Evolutionary conservation across 2,888 invertebrate species (phyloP).

Genomic region (Caenorhabditis sp.): DNA sequence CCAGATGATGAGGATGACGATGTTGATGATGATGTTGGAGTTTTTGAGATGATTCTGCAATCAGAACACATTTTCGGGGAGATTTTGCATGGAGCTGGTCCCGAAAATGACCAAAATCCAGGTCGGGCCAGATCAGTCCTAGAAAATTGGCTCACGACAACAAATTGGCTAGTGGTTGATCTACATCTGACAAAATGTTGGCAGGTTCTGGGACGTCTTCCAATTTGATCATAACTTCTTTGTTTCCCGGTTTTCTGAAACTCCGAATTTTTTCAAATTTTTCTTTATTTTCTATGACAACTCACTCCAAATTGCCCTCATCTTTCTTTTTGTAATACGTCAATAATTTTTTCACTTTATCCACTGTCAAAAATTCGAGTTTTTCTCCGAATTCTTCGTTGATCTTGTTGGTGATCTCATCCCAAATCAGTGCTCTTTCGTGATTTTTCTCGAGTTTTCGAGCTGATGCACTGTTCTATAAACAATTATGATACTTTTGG

Average conservation of each 20-base stretch:
- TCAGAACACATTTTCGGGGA: too few species aligned
- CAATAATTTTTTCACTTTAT: conserved; percentile 33
- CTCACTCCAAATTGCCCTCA: conserved; percentile 29
- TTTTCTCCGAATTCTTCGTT: conserved; percentile 30
- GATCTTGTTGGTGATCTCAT: conserved; percentile 23
- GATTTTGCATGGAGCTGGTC: too few species aligned
- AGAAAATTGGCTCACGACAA: not conserved
- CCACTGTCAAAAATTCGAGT: conserved; percentile 24
- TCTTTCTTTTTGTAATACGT: conserved; percentile 46
- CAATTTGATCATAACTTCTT: not conserved
- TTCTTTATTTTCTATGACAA: not conserved
- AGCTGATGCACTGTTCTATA: conserved; percentile 7
- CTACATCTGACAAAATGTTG: not conserved
- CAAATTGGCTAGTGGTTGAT: not conserved
- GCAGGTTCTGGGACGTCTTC: not conserved
- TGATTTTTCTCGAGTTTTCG: conserved; percentile 15
- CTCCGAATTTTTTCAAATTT: not conserved
- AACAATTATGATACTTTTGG: not conserved
- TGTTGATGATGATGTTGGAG: not conserved
- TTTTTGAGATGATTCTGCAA: not conserved
- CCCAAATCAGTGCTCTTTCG: conserved; percentile 32
- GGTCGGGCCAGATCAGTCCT: not conserved
- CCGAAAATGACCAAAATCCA: too few species aligned
- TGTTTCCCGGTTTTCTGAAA: not conserved
- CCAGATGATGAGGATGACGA: not conserved